Conservation (phyloP, 2,888 invertebrate species). For the Apodemia mormo region DNA sequence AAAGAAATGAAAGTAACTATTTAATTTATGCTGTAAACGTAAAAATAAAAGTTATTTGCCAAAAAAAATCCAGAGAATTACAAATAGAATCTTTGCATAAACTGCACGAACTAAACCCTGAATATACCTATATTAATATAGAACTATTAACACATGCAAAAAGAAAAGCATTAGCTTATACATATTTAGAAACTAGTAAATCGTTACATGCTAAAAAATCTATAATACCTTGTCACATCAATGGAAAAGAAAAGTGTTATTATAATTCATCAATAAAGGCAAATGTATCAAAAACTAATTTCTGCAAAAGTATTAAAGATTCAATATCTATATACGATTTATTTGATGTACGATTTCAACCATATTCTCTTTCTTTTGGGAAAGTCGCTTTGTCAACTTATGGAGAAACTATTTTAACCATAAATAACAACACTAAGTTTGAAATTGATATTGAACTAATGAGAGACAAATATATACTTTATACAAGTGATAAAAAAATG, state of each 20-base stretch:
- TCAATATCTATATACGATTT: slow-evolving; percentile 51
- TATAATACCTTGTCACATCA: slow-evolving; percentile 41
- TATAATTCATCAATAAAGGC: slow-evolving; percentile 35
- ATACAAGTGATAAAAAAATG: slow-evolving; percentile 49
- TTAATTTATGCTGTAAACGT: slow-evolving; percentile 51
- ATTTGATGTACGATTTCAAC: slow-evolving; percentile 54
- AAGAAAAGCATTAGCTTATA: slow-evolving; percentile 45
- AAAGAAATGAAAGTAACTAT: slow-evolving; percentile 45
- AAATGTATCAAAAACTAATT: slow-evolving; percentile 38
- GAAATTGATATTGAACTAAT: slow-evolving; percentile 51
- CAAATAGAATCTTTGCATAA: slow-evolving; percentile 61
- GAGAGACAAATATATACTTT: slow-evolving; percentile 50
- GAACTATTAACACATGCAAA: slow-evolving; percentile 45
- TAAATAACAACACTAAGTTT: slow-evolving; percentile 59
- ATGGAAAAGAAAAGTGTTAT: slow-evolving; percentile 49
- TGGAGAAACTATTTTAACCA: slow-evolving; percentile 51
- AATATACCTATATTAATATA: slow-evolving; percentile 56
- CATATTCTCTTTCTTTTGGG: slow-evolving; percentile 60
- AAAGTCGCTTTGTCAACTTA: slow-evolving; percentile 57
- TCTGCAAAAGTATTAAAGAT: slow-evolving; percentile 48
- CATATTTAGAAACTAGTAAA: slow-evolving; percentile 52
- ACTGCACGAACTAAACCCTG: slow-evolving; percentile 50
- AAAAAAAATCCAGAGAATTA: slow-evolving; percentile 42
- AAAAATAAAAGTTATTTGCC: slow-evolving; percentile 51
- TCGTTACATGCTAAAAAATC: slow-evolving; percentile 41